phyloP scores from a whole-genome alignment of 2,888 invertebrate genomes.

The Cantharis rufa region DNA sequence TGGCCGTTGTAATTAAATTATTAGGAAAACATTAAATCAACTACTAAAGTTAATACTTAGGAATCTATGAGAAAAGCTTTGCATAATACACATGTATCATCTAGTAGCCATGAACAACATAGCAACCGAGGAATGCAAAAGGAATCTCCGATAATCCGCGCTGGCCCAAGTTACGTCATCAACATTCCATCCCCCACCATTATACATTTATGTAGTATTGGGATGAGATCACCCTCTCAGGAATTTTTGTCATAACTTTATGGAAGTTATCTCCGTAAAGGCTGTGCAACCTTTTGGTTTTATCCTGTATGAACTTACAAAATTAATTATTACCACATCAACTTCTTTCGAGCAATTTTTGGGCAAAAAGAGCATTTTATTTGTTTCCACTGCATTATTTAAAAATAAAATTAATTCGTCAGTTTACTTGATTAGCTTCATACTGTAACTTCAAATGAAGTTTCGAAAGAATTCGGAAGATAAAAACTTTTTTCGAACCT shows the following conservation, averaged over 20 bases:
- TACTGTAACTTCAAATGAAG: background rate
- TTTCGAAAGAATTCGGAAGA: background rate
- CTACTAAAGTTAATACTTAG: slow-evolving; percentile 26
- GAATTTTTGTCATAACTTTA: slow-evolving; percentile 32
- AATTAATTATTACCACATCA: background rate
- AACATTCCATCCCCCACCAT: slow-evolving; percentile 42
- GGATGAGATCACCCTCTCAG: slow-evolving; percentile 24
- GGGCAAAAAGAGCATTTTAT: background rate
- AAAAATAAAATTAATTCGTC: background rate
- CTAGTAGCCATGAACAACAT: slow-evolving; percentile 43
- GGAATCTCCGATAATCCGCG: slow-evolving; percentile 53
- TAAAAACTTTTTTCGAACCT: slow-evolving; percentile 1
- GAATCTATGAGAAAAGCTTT: slow-evolving; percentile 37
- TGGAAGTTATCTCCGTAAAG: slow-evolving; percentile 22
- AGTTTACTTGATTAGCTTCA: background rate
- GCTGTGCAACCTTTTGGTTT: slow-evolving; percentile 14
- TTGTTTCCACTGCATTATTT: background rate
- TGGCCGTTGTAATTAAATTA: slow-evolving; percentile 11
- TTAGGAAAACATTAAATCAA: slow-evolving; percentile 24
- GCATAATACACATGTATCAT: slow-evolving; percentile 49
- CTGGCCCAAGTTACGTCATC: slow-evolving; percentile 49
- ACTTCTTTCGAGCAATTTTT: background rate
- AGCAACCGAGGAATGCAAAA: slow-evolving; percentile 44
- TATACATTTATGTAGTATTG: slow-evolving; percentile 25
- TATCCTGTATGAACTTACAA: background rate